Evolutionary conservation across 2,113 vertebrate species (phyloP), one percentile per base, ranked within the genome.

Genomic region (Barbus barbus): DNA sequence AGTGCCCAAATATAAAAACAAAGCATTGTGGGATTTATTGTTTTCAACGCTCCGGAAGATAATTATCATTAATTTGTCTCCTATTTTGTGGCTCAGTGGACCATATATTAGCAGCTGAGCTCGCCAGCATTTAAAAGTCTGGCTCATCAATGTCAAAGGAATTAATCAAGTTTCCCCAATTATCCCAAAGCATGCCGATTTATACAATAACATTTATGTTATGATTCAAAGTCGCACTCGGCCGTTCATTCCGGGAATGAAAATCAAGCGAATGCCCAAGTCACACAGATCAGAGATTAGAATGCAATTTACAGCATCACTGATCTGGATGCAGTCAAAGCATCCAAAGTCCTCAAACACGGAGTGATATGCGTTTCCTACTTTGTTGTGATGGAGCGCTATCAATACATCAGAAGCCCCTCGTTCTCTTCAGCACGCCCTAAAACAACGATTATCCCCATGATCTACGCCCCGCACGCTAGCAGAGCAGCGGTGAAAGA

Each of bases 61-160:
- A 83, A 88, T 90, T 88, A 87, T 88, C 58, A 76, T 88, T 82
- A 78, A 73, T 82, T 87, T 76, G 80, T 83, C 69, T 77, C 79
- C 82, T 82, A 85, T 88, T 85, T 84, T 71, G 74, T 72, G 78
- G 82, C 75, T 65, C 79, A 71, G 78, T 48, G 81, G 75, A 81
- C 74, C 46, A 67, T 71, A 56, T 81, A 83, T 84, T 80, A 82
- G 63, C 51, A 83, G 33, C 80, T 51, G 65, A 58, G 28, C 58
- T 78, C 41, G 73, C 20, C 80, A 83, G 82, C 78, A 56, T 85
- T 85, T 60, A 38, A 53, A 38, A 56, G 65, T 38, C 36, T 56
- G 82, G 41, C 74, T 79, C 31, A 63, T 41, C 79, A 46, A 77
- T 82, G 73, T 65, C 58, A 74, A 22, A 48, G 60, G 56, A 73